Conservation (phyloP, 2,797 vertebrate genomes). For the Phalanger gymnotis region DNA sequence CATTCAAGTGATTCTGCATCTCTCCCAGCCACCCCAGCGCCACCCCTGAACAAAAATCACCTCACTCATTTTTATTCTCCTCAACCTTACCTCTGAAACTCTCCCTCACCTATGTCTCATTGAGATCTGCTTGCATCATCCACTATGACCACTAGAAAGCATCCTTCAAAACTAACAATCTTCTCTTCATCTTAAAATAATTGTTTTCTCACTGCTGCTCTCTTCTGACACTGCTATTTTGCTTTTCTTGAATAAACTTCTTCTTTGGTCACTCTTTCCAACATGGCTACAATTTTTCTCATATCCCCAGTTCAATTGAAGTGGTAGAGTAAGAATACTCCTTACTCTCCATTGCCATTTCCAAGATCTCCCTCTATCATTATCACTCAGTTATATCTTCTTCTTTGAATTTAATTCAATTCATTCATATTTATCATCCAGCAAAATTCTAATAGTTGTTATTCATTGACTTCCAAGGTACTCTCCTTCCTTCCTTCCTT, state of each 20-base stretch:
- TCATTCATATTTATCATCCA: no score
- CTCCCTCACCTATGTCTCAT: neutral
- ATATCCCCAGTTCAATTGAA: neutral
- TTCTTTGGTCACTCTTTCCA: neutral
- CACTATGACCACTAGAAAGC: neutral
- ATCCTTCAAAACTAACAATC: neutral
- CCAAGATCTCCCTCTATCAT: no score
- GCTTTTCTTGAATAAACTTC: neutral
- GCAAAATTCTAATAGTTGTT: no score
- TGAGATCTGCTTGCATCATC: neutral
- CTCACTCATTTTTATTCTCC: neutral
- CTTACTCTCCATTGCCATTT: neutral
- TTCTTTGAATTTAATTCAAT: no score
- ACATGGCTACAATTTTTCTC: neutral
- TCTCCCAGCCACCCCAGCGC: no score
- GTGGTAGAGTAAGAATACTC: neutral
- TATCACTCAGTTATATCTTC: no score
- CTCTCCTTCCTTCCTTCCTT: no score
- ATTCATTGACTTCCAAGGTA: no score
- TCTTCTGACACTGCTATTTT: neutral
- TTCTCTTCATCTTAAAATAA: neutral
- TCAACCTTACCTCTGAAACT: no score
- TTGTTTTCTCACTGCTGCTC: neutral
- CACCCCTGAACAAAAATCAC: neutral
- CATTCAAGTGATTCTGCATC: neutral